Evolutionary conservation across 2,888 invertebrate species (phyloP).

Genomic region (Andrena bucephala): DNA sequence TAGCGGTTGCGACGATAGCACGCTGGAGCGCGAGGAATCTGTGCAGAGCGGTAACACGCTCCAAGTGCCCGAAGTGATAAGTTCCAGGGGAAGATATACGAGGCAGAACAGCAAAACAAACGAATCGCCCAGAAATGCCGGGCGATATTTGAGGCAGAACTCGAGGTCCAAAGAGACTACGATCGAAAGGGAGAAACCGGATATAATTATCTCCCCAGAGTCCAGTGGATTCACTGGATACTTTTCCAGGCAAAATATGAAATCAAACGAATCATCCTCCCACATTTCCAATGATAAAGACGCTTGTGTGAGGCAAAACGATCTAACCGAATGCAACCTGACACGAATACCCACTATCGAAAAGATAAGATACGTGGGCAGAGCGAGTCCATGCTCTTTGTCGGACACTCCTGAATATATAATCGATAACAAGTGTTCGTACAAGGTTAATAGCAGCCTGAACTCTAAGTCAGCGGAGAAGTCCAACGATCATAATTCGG

Average conservation of each 20-base stretch:
- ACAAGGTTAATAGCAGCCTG: conserved; percentile 72
- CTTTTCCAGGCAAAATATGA: conserved; percentile 74
- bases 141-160: conserved; percentile 75
- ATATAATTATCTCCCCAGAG: conserved; percentile 72
- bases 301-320: conserved; percentile 69
- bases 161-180: conserved; percentile 73
- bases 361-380: conserved; percentile 80
- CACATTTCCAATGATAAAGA: conserved; percentile 58
- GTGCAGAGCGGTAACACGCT: conserved; percentile 45
- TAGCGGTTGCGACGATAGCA: conserved; percentile 81
- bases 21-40: conserved; percentile 79
- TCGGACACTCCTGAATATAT: conserved; percentile 72
- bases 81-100: conserved; percentile 71
- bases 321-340: conserved; percentile 74
- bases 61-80: conserved; percentile 68
- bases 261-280: conserved; percentile 57
- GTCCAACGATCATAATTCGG: conserved; percentile 47
- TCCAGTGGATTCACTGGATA: conserved; percentile 72
- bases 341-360: conserved; percentile 70
- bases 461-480: conserved; percentile 62
- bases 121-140: conserved; percentile 59
- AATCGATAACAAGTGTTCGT: conserved; percentile 76
- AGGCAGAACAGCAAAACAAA: conserved; percentile 75
- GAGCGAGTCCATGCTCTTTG: conserved; percentile 67
- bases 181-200: conserved; percentile 64